A percentile compares a stretch with the other conserved stretches of the same genome.
Conservation (phyloP, 2,797 vertebrate species). For the Mormyrus proboscirostris region DNA sequence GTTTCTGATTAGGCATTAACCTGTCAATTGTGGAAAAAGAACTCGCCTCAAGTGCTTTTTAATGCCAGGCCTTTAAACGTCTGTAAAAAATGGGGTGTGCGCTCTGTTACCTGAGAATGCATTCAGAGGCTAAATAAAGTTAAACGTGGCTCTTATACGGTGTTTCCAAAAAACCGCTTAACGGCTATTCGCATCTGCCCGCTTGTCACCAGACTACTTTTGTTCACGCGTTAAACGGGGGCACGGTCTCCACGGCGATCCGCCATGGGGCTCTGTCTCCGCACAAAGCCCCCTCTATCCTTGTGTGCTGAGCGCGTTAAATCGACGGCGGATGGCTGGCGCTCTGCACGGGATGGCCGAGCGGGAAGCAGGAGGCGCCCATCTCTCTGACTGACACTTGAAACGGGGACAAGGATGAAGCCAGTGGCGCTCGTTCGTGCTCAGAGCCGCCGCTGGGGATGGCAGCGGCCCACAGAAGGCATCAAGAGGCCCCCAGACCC, state of each 20-base stretch:
- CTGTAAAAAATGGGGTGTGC: slow-evolving; percentile 44
- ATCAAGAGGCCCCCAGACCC: slow-evolving; percentile 78
- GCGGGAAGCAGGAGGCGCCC: slow-evolving; percentile 74
- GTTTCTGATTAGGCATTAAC: neutral
- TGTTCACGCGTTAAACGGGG: slow-evolving; percentile 33
- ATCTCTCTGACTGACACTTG: slow-evolving; percentile 98
- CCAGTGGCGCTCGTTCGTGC: slow-evolving; percentile 96
- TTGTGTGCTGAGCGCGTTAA: slow-evolving; percentile 84
- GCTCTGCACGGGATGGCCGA: slow-evolving; percentile 98
- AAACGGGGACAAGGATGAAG: slow-evolving; percentile 95
- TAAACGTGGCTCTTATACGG: slow-evolving; percentile 29
- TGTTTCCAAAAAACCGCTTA: slow-evolving; percentile 42
- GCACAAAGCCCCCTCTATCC: slow-evolving; percentile 95
- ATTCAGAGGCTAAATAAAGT: slow-evolving; percentile 51
- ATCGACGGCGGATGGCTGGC: slow-evolving; percentile 99
- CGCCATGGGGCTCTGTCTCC: slow-evolving; percentile 94
- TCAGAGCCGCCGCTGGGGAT: slow-evolving; percentile 93
- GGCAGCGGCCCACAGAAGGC: slow-evolving; percentile 99
- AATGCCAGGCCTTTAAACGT: slow-evolving; percentile 44
- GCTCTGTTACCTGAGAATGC: slow-evolving; percentile 49
- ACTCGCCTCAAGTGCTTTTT: neutral
- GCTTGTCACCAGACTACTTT: slow-evolving; percentile 67
- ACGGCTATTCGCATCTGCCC: slow-evolving; percentile 70
- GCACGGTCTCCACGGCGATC: slow-evolving; percentile 87
- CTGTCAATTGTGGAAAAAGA: neutral